phyloP scores from a whole-genome alignment of 2,797 vertebrate species.

The Chromobotia macracanthus region DNA sequence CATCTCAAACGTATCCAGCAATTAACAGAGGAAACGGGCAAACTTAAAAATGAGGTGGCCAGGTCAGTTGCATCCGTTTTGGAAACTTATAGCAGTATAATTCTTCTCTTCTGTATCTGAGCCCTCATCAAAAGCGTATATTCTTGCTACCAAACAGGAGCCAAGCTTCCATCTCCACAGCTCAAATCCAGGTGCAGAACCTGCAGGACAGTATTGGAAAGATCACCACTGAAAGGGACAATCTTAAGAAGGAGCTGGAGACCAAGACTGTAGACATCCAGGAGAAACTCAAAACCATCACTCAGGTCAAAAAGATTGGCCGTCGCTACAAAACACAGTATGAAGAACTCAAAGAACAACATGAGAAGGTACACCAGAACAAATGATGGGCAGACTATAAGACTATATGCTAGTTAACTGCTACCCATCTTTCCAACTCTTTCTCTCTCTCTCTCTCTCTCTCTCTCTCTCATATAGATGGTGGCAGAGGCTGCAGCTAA shows the following conservation, averaged over 20 bases:
- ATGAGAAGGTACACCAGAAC: constrained; percentile 86
- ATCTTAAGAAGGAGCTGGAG: constrained; percentile 83
- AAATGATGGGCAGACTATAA: neutral
- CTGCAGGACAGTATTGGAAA: constrained; percentile 84
- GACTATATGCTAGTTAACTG: neutral
- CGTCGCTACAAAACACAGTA: constrained; percentile 96
- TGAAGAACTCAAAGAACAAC: constrained; percentile 91
- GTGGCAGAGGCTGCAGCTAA: constrained; percentile 82
- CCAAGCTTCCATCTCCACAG: constrained; percentile 80
- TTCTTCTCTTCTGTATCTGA: neutral
- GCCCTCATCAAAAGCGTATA: neutral
- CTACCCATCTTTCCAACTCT: neutral
- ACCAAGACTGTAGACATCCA: constrained; percentile 85
- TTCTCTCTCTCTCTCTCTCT: neutral
- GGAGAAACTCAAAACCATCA: constrained; percentile 90
- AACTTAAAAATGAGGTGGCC: constrained; percentile 86
- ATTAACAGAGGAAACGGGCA: constrained; percentile 87
- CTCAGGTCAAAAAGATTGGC: constrained; percentile 97
- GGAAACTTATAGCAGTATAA: neutral
- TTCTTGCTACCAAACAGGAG: constrained; percentile 67
- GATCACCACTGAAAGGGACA: constrained; percentile 82
- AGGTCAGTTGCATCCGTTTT: constrained; percentile 73
- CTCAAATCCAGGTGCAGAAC: constrained; percentile 84
- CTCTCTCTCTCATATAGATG: too few species aligned
- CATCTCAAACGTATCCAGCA: constrained; percentile 93